Base-by-base conservation (phyloP, 2,113 vertebrate species). In the Glareola pratincola region DNA sequence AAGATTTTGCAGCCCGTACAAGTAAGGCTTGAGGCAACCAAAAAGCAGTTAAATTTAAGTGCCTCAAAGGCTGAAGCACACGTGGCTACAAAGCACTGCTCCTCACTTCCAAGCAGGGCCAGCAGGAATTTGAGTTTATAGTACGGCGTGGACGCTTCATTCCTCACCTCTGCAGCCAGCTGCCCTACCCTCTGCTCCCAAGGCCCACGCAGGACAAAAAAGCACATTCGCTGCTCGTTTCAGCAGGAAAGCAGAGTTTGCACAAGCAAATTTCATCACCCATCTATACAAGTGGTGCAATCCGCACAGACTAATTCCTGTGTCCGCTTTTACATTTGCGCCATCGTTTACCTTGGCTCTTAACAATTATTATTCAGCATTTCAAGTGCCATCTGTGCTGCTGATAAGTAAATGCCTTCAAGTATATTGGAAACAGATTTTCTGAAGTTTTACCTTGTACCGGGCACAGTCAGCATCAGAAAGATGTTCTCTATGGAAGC, bases 371-470 rank as follows among this genome's bases (percentile, higher is more conserved):
- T 97, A 97, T 95, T 97, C 95, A 97, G 94, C 81, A 95, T 97
- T 97, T 94, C 88, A 89, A 97, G 92, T 95, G 91, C 92, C 96
- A 98, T 98, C 97, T 98, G 97, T 92, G 91, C 95, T 96, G 88
- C 87, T 94, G 96, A 90, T 97, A 98, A 97, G 96, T 95, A 96
- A 98, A 97, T 95, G 93, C 90, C 88, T 97, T 97, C 87, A 85
- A 96, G 96, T 95, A 92, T 92, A 93, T 22, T 97, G 68, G 74
- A 96, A 98, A 97, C 79, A 93, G 77, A 97, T 96, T 97, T 96
- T 92, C 96, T 93, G 68, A 96, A 96, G 84, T 97, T 98, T 87
- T 96, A 88, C 85, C 84, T 83, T 94, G 89, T 78, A 94, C 51
- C 0, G 2, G 78, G 78, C 77, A 94, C 54, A 96, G 84, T 96